These are phyloP conservation scores for Caloenas nicobarica DNA, from an alignment of 2,113 vertebrate genomes.

Conservation along the genomic window DNA sequence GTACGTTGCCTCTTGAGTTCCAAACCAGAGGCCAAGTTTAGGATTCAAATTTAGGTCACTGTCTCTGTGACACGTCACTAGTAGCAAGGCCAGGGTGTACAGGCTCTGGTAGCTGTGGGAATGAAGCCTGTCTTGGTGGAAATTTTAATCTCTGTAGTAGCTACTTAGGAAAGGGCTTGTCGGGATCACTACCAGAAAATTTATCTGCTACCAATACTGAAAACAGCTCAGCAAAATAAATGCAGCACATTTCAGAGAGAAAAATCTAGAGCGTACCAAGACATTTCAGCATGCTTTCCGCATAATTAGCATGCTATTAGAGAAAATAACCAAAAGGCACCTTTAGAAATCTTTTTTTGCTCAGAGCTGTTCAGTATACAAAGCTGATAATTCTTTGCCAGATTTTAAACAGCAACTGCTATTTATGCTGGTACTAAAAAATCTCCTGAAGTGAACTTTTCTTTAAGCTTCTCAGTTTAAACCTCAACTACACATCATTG, in stretches of 20 bases:
- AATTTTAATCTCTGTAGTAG: neutral
- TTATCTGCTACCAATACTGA: neutral
- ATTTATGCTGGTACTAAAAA: conserved; percentile 1
- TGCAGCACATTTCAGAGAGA: neutral
- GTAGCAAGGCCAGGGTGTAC: neutral
- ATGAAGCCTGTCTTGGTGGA: neutral
- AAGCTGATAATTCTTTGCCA: neutral
- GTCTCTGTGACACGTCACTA: neutral
- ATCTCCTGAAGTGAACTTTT: neutral
- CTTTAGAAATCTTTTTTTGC: neutral
- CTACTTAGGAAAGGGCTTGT: neutral
- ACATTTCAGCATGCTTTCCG: neutral
- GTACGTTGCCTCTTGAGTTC: neutral
- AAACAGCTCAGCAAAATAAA: neutral
- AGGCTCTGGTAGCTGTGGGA: neutral
- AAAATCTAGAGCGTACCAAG: neutral
- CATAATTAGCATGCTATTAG: conserved; percentile 8
- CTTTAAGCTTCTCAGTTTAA: neutral
- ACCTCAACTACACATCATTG: neutral
- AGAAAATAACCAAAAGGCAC: neutral
- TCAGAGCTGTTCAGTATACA: neutral
- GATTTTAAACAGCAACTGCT: conserved; percentile 21
- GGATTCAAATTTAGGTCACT: fast-evolving
- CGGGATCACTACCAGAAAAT: neutral
- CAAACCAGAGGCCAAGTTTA: neutral